Conservation (phyloP, 2,797 vertebrate species). For the Pangasius mekongensis region DNA sequence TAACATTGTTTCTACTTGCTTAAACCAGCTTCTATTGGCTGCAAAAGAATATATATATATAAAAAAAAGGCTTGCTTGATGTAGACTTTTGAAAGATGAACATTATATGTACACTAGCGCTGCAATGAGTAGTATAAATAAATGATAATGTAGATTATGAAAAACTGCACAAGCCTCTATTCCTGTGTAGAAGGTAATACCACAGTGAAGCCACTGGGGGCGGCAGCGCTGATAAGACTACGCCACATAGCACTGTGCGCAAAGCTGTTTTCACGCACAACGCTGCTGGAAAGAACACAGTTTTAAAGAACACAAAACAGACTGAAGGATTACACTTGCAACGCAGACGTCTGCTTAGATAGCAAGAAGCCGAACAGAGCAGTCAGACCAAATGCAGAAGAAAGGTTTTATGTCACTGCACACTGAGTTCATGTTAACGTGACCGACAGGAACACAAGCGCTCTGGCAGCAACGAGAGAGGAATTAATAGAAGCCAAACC, state of each 20-base stretch:
- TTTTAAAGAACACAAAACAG: neutral
- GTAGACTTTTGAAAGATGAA: neutral
- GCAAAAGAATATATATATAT: no score
- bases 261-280: neutral
- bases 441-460: neutral
- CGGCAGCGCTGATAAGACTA: neutral
- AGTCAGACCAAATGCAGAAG: neutral
- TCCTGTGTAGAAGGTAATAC: neutral
- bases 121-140: neutral
- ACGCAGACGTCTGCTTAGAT: neutral
- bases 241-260: neutral
- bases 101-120: neutral
- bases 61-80: neutral
- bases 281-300: no score
- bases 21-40: neutral
- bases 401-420: neutral
- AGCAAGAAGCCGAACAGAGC: neutral
- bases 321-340: neutral
- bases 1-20: neutral
- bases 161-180: neutral
- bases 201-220: neutral
- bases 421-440: neutral
- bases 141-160: neutral
- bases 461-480: neutral
- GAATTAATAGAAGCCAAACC: neutral